Evolutionary conservation across 2,888 invertebrate genomes (phyloP).

Genomic region (Bugula neritina): DNA sequence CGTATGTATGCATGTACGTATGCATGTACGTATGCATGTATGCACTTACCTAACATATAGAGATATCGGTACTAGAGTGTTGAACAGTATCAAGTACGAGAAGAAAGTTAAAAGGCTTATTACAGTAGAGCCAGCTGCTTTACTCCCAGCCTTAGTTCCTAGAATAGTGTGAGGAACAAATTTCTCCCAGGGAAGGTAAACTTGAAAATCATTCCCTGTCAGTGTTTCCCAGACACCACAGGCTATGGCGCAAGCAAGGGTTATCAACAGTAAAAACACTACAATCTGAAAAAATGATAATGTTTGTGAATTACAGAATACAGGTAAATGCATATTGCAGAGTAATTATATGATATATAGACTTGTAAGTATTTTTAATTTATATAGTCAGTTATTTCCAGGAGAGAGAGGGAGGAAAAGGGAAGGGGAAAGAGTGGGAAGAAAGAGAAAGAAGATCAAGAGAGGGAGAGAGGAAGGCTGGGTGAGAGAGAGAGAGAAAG

Average conservation of each 20-base stretch:
- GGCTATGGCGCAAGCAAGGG: conserved; percentile 93
- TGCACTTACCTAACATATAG: conserved; percentile 85
- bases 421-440: no score
- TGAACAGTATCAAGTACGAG: conserved; percentile 97
- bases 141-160: conserved; percentile 33
- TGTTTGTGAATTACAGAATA: no score
- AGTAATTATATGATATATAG: no score
- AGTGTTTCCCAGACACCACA: conserved; percentile 97
- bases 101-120: conserved; percentile 95
- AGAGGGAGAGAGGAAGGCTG: no score
- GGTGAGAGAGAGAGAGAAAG: no score
- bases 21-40: no score
- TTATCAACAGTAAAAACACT: conserved; percentile 91
- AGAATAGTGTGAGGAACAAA: conserved; percentile 65
- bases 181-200: conserved; percentile 90
- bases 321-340: no score
- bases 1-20: neutral
- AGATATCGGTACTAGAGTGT: conserved; percentile 99
- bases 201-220: conserved; percentile 61
- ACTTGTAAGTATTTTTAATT: no score
- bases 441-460: no score
- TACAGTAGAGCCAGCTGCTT: conserved; percentile 59
- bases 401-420: no score
- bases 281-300: no score
- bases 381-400: no score